Conservation (phyloP, 2,797 vertebrate species). For the Malacoraja senta region DNA sequence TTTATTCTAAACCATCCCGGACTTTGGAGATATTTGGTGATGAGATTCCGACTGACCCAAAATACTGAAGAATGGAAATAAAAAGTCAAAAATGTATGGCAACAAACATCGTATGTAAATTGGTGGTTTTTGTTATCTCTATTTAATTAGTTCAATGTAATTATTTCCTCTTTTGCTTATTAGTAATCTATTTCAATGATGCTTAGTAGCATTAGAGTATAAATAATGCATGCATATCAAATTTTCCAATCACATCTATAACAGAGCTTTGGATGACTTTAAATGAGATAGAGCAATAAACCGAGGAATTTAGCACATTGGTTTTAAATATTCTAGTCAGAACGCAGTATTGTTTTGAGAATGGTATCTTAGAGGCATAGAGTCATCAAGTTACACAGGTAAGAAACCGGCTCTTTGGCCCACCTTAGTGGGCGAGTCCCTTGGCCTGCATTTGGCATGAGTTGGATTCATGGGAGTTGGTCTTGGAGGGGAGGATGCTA, state of each 20-base stretch:
- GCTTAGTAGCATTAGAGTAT: neutral
- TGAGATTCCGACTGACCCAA: neutral
- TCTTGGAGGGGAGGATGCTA: too few relatives aligned
- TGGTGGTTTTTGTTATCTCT: neutral
- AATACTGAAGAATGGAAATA: too few relatives aligned
- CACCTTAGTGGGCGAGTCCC: too few relatives aligned
- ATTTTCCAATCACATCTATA: neutral
- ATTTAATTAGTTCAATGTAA: neutral
- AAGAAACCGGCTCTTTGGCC: too few relatives aligned
- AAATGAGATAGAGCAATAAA: neutral
- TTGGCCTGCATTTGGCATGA: too few relatives aligned
- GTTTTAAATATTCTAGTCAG: neutral
- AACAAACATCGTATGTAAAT: neutral
- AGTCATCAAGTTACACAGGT: too few relatives aligned
- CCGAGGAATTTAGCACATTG: neutral
- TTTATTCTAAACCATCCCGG: neutral
- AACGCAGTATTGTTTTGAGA: neutral
- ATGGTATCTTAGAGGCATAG: neutral
- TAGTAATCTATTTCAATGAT: neutral
- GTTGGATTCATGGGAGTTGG: too few relatives aligned
- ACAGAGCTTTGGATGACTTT: neutral
- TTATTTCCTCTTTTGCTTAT: neutral
- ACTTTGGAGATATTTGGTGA: neutral
- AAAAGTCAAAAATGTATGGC: too few relatives aligned
- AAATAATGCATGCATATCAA: neutral